Conservation (phyloP, 2,797 vertebrate species). For the Spea hammondii region DNA sequence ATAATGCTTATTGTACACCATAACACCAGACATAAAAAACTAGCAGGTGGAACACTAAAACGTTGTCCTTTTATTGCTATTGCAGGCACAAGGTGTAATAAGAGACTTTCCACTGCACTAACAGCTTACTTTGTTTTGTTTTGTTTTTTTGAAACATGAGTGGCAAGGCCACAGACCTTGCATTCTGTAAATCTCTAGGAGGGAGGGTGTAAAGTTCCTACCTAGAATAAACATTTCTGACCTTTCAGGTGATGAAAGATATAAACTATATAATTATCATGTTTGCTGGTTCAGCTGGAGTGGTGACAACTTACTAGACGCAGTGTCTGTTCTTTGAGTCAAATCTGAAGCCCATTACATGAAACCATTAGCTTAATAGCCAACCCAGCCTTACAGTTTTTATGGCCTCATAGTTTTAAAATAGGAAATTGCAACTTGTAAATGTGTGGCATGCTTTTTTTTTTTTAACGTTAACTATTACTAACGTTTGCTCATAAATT, state of each 20-base stretch:
- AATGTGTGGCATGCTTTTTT: constrained; percentile 54
- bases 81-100: constrained; percentile 51
- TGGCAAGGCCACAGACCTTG: constrained; percentile 49
- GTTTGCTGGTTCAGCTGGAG: constrained; percentile 62
- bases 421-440: constrained; percentile 58
- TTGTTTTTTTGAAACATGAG: constrained; percentile 46
- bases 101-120: constrained; percentile 52
- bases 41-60: constrained; percentile 60
- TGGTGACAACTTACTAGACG: constrained; percentile 58
- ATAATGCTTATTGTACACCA: constrained; percentile 16
- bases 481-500: constrained; percentile 38
- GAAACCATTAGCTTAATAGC: constrained; percentile 60
- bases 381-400: constrained; percentile 48
- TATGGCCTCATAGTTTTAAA: constrained; percentile 54
- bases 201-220: constrained; percentile 54
- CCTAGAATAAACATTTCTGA: constrained; percentile 55
- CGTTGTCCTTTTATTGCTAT: constrained; percentile 53
- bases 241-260: constrained; percentile 60
- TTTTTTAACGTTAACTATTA: constrained; percentile 38
- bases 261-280: constrained; percentile 58
- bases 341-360: constrained; percentile 61
- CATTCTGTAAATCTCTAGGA: constrained; percentile 48
- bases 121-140: constrained; percentile 17
- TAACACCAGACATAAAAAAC: constrained; percentile 48
- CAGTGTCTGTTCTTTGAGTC: constrained; percentile 55